Base-by-base conservation (phyloP, 2,888 invertebrate species). In the Dyspetes luteomarginatus region DNA sequence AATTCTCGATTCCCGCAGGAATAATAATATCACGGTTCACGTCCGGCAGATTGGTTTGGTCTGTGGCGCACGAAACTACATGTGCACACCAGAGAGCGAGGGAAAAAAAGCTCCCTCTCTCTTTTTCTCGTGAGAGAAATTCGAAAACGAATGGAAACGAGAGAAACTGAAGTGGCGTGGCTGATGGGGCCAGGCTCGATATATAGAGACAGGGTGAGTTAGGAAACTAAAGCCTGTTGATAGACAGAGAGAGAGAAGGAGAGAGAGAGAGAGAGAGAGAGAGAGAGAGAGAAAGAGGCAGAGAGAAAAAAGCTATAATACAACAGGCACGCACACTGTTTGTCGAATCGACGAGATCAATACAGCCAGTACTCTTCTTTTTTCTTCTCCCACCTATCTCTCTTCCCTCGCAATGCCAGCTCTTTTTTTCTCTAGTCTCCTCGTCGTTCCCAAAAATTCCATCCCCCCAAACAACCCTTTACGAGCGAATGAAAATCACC, bases 311-410 rank as follows among this genome's bases (percentile, higher is more conserved):
- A 71, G 50, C 56, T 64, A 62, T 52, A 28, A 69, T 64, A 48
- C 85, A 88, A 87, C 87, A 88, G 90, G 89, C 89, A 69, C 69
- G 69, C 69, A 69, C 69, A 89, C 88, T 90, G 90, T 90, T 91
- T 90, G 90, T 89, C 88, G 90, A 90, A 90, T 89, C 89, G 89
- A 84, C 88, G 87, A 88, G 90, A 91, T 91, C 91, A 90, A 91
- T 91, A 91, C 90, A 87, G 87, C 85, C 82, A 82, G 82, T 83
- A 80, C 81, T 81, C 83, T 75, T 50, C 85, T 82, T 84, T 83
- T 69, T 78, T 62, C 58, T 79, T 28, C 50, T 81, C 36, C 50
- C 82, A 85, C 83, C 78, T 81, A 83, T 81, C 84, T 85, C 81
- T 83, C 74, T 82, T 78, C 65, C 36, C 45, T 48, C 41, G 19